Evolutionary conservation across 2,113 vertebrate genomes (phyloP).

Genomic region (Cephalophus harveyi): DNA sequence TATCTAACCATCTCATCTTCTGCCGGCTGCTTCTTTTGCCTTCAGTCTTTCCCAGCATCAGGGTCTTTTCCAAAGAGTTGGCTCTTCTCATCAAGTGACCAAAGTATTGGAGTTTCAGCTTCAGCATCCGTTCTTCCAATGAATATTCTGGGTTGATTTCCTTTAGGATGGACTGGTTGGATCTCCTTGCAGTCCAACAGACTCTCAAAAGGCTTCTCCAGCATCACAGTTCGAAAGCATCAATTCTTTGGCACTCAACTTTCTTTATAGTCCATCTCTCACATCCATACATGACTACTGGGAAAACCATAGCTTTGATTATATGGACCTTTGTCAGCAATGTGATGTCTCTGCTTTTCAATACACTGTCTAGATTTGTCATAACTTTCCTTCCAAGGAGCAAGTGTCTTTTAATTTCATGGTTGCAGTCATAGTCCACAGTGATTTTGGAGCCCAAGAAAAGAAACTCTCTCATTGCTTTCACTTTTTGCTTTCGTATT

Average conservation of each 20-base stretch:
- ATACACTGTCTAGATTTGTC: background rate
- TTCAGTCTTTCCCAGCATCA: background rate
- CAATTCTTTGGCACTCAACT: background rate
- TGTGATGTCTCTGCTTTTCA: background rate
- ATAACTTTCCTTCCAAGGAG: background rate
- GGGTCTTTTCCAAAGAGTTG: background rate
- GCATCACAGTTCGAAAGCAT: background rate
- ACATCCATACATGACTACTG: background rate
- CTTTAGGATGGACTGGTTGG: background rate
- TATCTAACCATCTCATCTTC: background rate
- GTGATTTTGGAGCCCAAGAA: background rate
- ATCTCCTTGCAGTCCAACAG: background rate
- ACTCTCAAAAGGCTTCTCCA: background rate
- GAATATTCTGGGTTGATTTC: background rate
- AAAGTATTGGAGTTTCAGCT: background rate
- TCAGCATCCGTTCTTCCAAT: background rate
- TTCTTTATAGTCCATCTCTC: background rate
- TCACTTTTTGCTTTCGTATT: background rate
- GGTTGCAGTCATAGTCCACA: background rate
- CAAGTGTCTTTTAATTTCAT: background rate
- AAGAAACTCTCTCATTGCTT: background rate
- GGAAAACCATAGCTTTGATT: background rate
- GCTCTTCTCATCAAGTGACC: background rate
- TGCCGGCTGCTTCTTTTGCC: background rate
- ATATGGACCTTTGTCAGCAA: background rate